Evolutionary conservation across 2,888 invertebrate genomes (phyloP).

Genomic region (Orthosia cruda): DNA sequence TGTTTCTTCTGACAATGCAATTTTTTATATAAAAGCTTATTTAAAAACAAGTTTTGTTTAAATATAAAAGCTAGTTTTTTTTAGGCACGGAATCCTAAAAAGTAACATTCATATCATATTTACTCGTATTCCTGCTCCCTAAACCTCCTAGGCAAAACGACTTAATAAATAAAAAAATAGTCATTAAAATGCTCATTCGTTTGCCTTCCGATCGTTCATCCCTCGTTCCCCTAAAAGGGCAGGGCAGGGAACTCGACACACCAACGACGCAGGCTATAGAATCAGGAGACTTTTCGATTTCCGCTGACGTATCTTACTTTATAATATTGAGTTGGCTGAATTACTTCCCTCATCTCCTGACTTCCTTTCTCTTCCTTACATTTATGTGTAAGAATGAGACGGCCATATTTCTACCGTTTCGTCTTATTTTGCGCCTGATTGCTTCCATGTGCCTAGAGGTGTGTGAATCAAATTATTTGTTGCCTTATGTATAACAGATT

Average conservation of each 20-base stretch:
- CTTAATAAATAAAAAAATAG: slow-evolving; percentile 18
- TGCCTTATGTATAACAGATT: slow-evolving; percentile 15
- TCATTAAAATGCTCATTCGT: slow-evolving; percentile 30
- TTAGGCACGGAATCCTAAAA: too few relatives aligned
- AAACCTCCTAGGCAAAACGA: background rate
- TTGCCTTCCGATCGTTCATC: slow-evolving; percentile 26
- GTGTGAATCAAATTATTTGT: slow-evolving; percentile 35
- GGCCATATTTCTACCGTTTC: background rate
- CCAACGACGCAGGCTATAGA: slow-evolving; percentile 31
- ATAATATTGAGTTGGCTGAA: slow-evolving; percentile 80
- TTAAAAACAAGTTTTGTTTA: too few relatives aligned
- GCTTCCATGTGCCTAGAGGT: slow-evolving; percentile 13
- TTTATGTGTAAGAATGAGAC: slow-evolving; percentile 7
- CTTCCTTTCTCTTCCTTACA: slow-evolving; percentile 53
- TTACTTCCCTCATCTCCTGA: slow-evolving; percentile 73
- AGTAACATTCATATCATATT: too few relatives aligned
- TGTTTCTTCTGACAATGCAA: too few relatives aligned
- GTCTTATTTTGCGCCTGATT: slow-evolving; percentile 14
- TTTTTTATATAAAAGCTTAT: too few relatives aligned
- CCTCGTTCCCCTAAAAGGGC: slow-evolving; percentile 3
- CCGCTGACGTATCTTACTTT: slow-evolving; percentile 73
- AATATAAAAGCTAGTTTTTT: too few relatives aligned
- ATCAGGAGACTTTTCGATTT: slow-evolving; percentile 77
- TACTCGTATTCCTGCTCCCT: background rate
- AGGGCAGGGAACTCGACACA: slow-evolving; percentile 11